Base-by-base conservation (phyloP, 2,113 vertebrate genomes). In the Benitochromis conjunctus region DNA sequence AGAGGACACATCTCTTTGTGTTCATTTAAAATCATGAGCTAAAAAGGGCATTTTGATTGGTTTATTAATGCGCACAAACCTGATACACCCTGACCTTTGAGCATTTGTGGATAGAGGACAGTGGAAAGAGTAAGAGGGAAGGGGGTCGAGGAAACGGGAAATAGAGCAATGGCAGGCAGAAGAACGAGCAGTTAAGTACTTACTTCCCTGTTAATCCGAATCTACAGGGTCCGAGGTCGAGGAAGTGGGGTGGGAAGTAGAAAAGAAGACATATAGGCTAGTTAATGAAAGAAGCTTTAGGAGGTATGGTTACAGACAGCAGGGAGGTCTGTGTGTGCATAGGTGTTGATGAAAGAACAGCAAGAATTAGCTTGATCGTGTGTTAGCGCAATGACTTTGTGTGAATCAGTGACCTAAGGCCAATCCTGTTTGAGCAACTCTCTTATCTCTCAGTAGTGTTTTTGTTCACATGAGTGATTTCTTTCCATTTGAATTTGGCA, bases 171-270 rank as follows among this genome's bases (percentile, higher is more conserved):
- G 90, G 88, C 86, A 95, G 89, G 94, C 91, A 94, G 93, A 95
- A 94, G 95, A 95, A 95, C 86, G 93, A 96, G 94, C 93, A 93
- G 94, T 92, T 93, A 94, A 92, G 96, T 97, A 97, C 97, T 97
- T 97, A 97, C 96, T 97, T 97, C 97, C 95, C 96, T 96, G 97
- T 97, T 97, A 96, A 97, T 97, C 97, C 96, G 96, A 96, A 97
- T 97, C 96, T 97, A 97, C 96, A 96, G 95, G 94, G 96, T 96
- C 96, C 97, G 91, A 95, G 95, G 94, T 95, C 91, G 94, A 94
- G 94, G 91, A 95, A 93, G 94, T 94, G 92, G 90, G 94, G 90
- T 93, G 91, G 86, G 94, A 91, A 92, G 94, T 94, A 95, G 94
- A 96, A 95, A 95, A 96, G 94, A 95, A 96, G 94, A 97, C 96